These are phyloP conservation scores for Gadus macrocephalus DNA, from an alignment of 2,113 vertebrate species.

Conservation along the genomic window DNA sequence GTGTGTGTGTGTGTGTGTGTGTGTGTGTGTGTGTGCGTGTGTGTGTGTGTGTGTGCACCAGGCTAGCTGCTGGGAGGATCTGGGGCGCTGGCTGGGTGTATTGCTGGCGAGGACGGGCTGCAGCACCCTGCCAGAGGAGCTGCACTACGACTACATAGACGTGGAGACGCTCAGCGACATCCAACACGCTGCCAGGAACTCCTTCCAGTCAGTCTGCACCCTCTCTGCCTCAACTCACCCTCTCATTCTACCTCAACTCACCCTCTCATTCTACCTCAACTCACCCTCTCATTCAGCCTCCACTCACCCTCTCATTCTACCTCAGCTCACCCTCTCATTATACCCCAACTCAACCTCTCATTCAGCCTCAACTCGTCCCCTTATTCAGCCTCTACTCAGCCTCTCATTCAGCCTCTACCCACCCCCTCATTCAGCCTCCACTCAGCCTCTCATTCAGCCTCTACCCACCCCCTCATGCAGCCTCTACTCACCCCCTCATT, in stretches of 20 bases:
- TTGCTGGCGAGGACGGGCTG: constrained; percentile 88
- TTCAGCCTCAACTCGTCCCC: too few species aligned
- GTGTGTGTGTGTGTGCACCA: constrained; percentile 45
- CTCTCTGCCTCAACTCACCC: too few species aligned
- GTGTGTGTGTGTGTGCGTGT: constrained; percentile 14
- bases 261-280: too few species aligned
- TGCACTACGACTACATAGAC: constrained; percentile 97
- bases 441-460: too few species aligned
- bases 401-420: too few species aligned
- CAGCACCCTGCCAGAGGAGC: constrained; percentile 79
- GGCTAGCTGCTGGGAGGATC: constrained; percentile 89
- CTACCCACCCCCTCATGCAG: neutral
- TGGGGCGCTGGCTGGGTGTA: constrained; percentile 94
- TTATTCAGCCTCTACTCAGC: too few species aligned
- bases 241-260: too few species aligned
- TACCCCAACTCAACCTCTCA: too few species aligned
- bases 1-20: constrained; percentile 1
- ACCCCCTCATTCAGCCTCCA: too few species aligned
- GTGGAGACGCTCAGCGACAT: constrained; percentile 95
- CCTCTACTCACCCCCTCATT: neutral
- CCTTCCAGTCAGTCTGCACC: constrained; percentile 85
- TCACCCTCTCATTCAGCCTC: too few species aligned
- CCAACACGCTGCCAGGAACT: constrained; percentile 87
- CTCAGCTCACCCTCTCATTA: too few species aligned
- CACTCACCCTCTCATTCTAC: too few species aligned